Evolutionary conservation across 1,140 invertebrate genomes (phyloP).

Genomic region (Nasonia giraulti): DNA sequence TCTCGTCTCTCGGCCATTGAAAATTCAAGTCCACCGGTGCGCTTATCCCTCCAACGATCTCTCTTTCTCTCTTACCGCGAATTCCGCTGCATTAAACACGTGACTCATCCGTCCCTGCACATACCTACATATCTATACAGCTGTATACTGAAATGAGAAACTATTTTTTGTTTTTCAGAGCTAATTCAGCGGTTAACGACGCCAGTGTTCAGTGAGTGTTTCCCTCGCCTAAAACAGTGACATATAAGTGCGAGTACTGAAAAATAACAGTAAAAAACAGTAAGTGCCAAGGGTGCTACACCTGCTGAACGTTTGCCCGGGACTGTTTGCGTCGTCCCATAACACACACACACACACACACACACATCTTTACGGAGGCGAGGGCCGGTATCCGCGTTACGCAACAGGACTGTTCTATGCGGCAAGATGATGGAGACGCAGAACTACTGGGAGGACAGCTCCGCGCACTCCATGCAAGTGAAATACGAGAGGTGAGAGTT

Average conservation of each 20-base stretch:
- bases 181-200: no score
- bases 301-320: neutral
- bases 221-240: neutral
- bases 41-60: no score
- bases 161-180: no score
- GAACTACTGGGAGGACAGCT: constrained; percentile 73
- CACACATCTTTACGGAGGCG: no score
- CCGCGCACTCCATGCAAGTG: constrained; percentile 71
- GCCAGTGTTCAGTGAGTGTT: no score
- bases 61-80: no score
- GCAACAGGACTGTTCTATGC: constrained; percentile 63
- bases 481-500: constrained; percentile 71
- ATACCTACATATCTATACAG: no score
- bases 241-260: neutral
- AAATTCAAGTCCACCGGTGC: no score
- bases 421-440: constrained; percentile 73
- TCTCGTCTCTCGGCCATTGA: no score
- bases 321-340: neutral
- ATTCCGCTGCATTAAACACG: no score
- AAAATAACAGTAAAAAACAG: neutral
- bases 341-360: neutral
- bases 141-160: no score
- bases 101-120: no score
- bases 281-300: neutral
- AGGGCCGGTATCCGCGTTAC: neutral